Base-by-base conservation (phyloP, 2,888 invertebrate genomes). In the Microchrysa polita region DNA sequence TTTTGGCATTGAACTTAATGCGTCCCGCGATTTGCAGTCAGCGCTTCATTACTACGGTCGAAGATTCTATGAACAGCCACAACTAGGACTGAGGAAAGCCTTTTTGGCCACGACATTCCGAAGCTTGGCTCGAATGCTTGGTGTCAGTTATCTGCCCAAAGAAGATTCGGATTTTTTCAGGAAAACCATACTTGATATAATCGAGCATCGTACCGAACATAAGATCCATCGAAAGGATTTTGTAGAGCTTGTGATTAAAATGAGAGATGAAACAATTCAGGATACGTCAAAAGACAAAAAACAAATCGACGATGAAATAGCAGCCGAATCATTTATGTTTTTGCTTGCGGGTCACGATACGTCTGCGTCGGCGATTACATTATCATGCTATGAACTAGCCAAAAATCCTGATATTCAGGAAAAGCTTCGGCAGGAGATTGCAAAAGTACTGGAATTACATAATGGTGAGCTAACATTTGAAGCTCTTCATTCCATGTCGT, bases 331-430 rank as follows among this genome's bases (percentile, higher is more conserved):
- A 0, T 85, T 83, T 75, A 79, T 80, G 1, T 84, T 83, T 65
- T 78, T 83, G 7, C 57, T 82, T 23, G 82, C 90, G 14, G 91
- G 91, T 0, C 88, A 90, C 77, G 90, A 90, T 79, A 89, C 91
- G 0, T 88, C 89, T 0, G 89, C 90, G 0, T 87, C 89, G 0
- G 87, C 89, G 0, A 86, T 91, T 1, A 86, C 88, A 74, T 89
- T 88, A 74, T 18, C 5, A 4, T 57, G 5, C 4, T 16, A 57
- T 16, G 57, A 57, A 18, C 2, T 57, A 12, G 57, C 57, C 1
- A 10, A 10, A 12, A 57, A 57, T 57, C 5, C 57, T 22, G 57
- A 57, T 57, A 57, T 16, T 2, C 57, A 57, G 18, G 57, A 57
- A 16, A 57, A 18, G 18, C 9, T 18, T 22, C 57, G 57, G 18